Conservation (phyloP, 2,888 invertebrate species). For the Amorpha juglandis region DNA sequence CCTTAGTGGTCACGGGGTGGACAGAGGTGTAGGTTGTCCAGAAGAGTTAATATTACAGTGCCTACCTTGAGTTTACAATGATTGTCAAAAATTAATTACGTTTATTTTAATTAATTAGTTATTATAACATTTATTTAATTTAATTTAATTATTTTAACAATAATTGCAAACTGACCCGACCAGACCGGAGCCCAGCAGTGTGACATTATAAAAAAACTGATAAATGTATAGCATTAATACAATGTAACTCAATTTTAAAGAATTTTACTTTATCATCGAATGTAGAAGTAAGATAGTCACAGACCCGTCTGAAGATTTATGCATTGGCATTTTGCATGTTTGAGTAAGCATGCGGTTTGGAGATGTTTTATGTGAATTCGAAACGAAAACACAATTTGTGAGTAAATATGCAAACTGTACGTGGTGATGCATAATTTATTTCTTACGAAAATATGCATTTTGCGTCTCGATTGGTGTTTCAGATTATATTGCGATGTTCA, state of each 20-base stretch:
- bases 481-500: neutral
- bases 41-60: too few species aligned
- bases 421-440: conserved; percentile 20
- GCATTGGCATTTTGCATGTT: neutral
- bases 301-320: conserved; percentile 5
- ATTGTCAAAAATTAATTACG: too few species aligned
- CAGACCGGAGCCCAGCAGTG: too few species aligned
- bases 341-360: neutral
- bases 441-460: conserved; percentile 18
- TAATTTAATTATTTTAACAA: too few species aligned
- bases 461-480: neutral
- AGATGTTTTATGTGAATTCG: conserved; percentile 8
- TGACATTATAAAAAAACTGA: neutral
- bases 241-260: neutral
- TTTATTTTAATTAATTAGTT: too few species aligned
- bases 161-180: too few species aligned
- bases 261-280: neutral
- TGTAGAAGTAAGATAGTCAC: conserved; percentile 3
- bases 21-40: too few species aligned
- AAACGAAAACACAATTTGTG: conserved; percentile 21
- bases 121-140: too few species aligned
- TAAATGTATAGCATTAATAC: neutral
- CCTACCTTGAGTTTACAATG: too few species aligned
- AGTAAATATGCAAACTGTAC: conserved; percentile 16
- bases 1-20: too few species aligned